Base-by-base conservation (phyloP, 2,888 invertebrate species). In the Charanyca ferruginea region DNA sequence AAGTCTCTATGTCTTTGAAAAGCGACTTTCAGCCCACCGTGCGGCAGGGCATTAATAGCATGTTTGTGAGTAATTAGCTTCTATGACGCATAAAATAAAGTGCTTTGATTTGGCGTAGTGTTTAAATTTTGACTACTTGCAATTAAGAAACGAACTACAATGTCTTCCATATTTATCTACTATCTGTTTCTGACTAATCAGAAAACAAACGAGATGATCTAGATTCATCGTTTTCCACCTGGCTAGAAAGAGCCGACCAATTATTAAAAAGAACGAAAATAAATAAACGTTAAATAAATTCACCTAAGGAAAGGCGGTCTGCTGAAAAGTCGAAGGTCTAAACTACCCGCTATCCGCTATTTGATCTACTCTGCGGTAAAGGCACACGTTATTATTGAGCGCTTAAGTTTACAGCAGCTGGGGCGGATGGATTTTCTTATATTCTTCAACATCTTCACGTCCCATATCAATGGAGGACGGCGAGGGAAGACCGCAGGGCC, bases 401-500 rank as follows among this genome's bases (percentile, higher is more conserved):
- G 58, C 51, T 38, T 49, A 35, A 5, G 22, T 75, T 90, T 91
- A 93, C 42, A 94, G 92, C 41, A 96, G 87, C n/a, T n/a, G n/a
- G 47, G 96, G 96, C 25, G 97, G 97, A 84, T 97, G 97, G 79
- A 97, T 96, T 87, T 96, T 96, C 83, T 96, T 96, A 82, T 96
- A 96, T 84, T 97, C 97, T 85, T 97, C 96, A 2, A 94, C 96
- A 54, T 96, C 96, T 28, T 96, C 89, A 2, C 97, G 96, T 0
- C 97, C 97, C 68, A 96, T 96, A 82, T 97, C 97, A 28, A 97
- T 96, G n/a, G 96, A 96, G 0, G 97, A 96, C 1, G 97, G 96
- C 0, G 97, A 96, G n/a, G 98, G 98, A 1, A 98, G 90, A 5
- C 97, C 97, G 67, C 97, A 96, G 0, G 98, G 98, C 90, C 97